Conservation (phyloP, 2,113 vertebrate genomes). For the Excalfactoria chinensis region DNA sequence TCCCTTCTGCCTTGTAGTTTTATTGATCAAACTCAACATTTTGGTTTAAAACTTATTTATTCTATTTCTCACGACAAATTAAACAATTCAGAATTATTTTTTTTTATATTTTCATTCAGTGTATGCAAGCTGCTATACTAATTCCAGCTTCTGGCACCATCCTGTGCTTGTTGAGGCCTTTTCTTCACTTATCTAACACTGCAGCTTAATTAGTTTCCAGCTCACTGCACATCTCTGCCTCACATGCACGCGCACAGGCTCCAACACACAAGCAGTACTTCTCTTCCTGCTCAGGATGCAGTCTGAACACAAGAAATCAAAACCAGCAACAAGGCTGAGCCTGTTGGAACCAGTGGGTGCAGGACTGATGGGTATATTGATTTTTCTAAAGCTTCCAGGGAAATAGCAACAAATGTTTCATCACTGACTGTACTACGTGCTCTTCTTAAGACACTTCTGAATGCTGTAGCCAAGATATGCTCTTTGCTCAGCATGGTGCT, state of each 20-base stretch:
- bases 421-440: not conserved
- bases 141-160: not conserved
- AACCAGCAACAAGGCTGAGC: constrained; percentile 5
- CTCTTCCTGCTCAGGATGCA: not conserved
- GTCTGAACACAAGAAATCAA: not conserved
- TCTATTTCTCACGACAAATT: not conserved
- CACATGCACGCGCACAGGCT: not conserved
- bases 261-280: not conserved
- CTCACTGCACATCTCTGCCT: not conserved
- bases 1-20: not conserved
- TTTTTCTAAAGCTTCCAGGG: constrained; percentile 49
- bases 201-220: constrained; percentile 57
- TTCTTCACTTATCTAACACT: constrained; percentile 20
- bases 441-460: constrained; percentile 24
- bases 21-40: not conserved
- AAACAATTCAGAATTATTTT: not conserved
- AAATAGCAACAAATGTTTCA: constrained; percentile 51
- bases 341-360: constrained; percentile 9
- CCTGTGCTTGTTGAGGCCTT: not conserved
- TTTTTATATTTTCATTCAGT: constrained; percentile 4
- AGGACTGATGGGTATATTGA: constrained; percentile 41
- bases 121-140: not conserved
- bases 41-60: not conserved
- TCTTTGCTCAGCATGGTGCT: not conserved
- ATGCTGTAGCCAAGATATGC: not conserved